Conservation (phyloP, 2,113 vertebrate species). For the Seriola quinqueradiata region DNA sequence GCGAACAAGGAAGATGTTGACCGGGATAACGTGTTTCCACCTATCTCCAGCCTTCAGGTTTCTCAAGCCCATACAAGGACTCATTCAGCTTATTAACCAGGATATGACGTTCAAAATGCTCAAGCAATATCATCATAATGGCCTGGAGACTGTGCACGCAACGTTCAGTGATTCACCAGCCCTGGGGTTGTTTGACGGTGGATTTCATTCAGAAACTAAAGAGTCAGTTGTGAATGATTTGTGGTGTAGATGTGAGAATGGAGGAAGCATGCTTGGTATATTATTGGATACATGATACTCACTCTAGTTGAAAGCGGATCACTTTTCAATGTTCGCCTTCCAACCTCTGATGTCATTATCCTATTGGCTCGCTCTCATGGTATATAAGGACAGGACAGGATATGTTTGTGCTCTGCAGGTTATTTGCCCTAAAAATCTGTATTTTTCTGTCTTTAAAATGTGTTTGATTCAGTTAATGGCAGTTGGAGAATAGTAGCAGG, state of each 20-base stretch:
- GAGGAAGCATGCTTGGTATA: neutral
- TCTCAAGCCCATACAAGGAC: neutral
- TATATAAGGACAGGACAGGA: neutral
- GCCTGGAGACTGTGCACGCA: neutral
- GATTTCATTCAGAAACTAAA: neutral
- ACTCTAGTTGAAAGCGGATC: neutral
- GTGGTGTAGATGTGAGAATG: neutral
- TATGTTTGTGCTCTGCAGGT: neutral
- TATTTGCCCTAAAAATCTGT: neutral
- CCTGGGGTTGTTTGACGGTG: neutral
- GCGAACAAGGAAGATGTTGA: too few relatives aligned
- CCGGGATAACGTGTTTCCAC: neutral
- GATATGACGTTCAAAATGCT: neutral
- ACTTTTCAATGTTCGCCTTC: neutral
- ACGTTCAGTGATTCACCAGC: neutral
- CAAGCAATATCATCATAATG: neutral
- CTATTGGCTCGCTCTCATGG: neutral
- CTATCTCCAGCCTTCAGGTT: neutral
- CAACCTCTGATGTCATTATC: neutral
- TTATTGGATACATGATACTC: neutral
- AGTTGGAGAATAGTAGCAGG: slow-evolving; percentile 11
- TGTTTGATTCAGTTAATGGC: neutral
- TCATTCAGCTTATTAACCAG: neutral
- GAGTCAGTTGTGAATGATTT: neutral
- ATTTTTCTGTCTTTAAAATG: neutral